Evolutionary conservation across 1,140 invertebrate species (phyloP), one percentile per base, ranked within the genome.

Genomic region (Sinonovacula constricta): DNA sequence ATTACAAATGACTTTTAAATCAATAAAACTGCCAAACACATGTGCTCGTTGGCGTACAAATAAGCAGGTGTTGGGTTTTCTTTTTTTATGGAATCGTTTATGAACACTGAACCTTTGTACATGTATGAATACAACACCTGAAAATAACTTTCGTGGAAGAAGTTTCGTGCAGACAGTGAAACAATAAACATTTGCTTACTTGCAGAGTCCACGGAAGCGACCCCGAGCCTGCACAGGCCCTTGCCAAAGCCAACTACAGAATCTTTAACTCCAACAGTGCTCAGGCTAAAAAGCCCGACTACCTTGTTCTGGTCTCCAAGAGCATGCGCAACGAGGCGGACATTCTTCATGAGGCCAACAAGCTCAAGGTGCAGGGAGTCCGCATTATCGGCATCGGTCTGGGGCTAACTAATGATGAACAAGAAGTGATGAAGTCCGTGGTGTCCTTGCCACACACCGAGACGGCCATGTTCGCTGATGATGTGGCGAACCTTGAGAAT

Each of bases 321-420:
- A 82, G 83, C 49, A 80, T 86, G 67, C 56, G 79, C 3, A 72
- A 83, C 3, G 75, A 79, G 45, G 7, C 28, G 5, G 59, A 77
- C 0, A 71, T 86, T 1, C 54, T 87, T 1, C 63, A 74, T 24
- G 81, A 86, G 51, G 77, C 87, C 45, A 86, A 84, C 57, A 83
- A 83, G 30, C 76, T 89, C 2, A 88, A 89, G 69, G 36, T 83
- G 18, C 66, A 63, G 15, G 87, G 88, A 57, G 82, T 83, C 10
- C 83, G 74, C 69, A 72, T 89, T 12, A 75, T 89, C 26, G 86
- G 86, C 5, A 77, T 89, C 22, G 88, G 86, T 62, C 62, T 89
- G 39, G 80, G 78, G 22, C 57, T 86, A 3, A 82, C 81, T 1
- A 54, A 67, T 7, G 80, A 80, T 14, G 85, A 86, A n/a, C 53